Base-by-base conservation (phyloP, 2,113 vertebrate species). In the Trichechus manatus region DNA sequence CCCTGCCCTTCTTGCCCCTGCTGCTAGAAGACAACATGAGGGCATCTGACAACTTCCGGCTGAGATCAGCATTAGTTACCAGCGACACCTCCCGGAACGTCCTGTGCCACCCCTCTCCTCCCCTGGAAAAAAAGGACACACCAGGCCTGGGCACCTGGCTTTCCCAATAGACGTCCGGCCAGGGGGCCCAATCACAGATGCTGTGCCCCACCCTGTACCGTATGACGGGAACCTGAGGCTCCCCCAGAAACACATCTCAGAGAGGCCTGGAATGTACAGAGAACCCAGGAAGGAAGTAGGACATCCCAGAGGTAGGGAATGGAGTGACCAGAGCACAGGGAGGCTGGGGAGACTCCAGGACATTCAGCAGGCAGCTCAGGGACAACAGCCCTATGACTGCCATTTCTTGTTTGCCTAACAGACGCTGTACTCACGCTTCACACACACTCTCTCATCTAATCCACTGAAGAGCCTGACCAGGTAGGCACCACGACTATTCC, bases 401-500 rank as follows among this genome's bases (percentile, higher is more conserved):
- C 68, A 14, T 29, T 39, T 17, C 8, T 44, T 39, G 50, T 20
- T 27, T 0, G 0, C 44, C 9, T 27, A 59, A 36, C 22, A 4
- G 66, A 77, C 0, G 0, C 44, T 2, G 20, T 6, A 9, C 11
- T 81, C 44, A 6, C 14, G 3, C 23, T 22, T 47, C 29, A 27
- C 14, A 83, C 17, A 15, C 22, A 50, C 6, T 5, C n/a, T 53
- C 59, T n/a, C 17, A 19, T 10, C 68, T 29, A 4, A 50, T 9
- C 25, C 20, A 53, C 68, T 27, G 27, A 79, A 78, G 53, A 20
- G 5, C 36, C 61, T 10, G 17, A 39, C 36, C n/a, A 14, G 33
- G 13, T 3, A 5, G 29, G 39, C 7, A 20, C 77, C 19, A 29
- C 0, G 1, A 63, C 0, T 3, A 80, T 3, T 47, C 85, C 85